A percentile compares a stretch with the other conserved stretches of the same genome.
Conservation (phyloP, 2,113 vertebrate species). For the Gambusia holbrooki region DNA sequence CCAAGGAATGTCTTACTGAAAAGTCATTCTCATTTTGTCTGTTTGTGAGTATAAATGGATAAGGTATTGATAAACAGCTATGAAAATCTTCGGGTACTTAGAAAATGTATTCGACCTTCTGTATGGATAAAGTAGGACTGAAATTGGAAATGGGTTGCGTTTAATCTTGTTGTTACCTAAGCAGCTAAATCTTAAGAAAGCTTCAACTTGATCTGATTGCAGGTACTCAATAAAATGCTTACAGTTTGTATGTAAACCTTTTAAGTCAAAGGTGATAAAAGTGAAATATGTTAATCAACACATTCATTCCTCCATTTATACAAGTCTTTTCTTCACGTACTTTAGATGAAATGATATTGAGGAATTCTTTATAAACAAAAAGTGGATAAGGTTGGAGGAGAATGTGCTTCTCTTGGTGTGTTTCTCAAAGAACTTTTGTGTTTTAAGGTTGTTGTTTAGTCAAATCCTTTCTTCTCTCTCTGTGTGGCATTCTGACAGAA, state of each 20-base stretch:
- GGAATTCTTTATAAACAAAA: background rate
- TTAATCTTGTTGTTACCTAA: background rate
- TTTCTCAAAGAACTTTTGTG: constrained; percentile 27
- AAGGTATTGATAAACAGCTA: background rate
- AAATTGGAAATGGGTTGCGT: background rate
- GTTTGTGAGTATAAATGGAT: background rate
- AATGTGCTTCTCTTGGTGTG: constrained; percentile 6
- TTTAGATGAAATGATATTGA: background rate
- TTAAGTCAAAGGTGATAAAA: background rate
- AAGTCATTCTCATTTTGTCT: background rate
- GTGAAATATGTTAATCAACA: background rate
- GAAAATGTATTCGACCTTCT: background rate
- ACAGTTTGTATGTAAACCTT: background rate
- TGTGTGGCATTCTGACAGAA: constrained; percentile 59
- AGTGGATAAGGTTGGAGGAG: background rate
- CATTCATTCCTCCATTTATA: background rate
- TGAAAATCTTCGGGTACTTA: background rate
- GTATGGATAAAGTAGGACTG: background rate
- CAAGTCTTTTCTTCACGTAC: background rate
- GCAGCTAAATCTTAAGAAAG: background rate
- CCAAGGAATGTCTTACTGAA: background rate
- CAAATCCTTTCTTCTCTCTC: constrained; percentile 28
- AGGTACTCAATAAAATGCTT: background rate
- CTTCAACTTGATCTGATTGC: background rate
- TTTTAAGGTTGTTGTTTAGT: constrained; percentile 59